Evolutionary conservation across 2,113 vertebrate species (phyloP).

Genomic region (Mandrillus leucophaeus): DNA sequence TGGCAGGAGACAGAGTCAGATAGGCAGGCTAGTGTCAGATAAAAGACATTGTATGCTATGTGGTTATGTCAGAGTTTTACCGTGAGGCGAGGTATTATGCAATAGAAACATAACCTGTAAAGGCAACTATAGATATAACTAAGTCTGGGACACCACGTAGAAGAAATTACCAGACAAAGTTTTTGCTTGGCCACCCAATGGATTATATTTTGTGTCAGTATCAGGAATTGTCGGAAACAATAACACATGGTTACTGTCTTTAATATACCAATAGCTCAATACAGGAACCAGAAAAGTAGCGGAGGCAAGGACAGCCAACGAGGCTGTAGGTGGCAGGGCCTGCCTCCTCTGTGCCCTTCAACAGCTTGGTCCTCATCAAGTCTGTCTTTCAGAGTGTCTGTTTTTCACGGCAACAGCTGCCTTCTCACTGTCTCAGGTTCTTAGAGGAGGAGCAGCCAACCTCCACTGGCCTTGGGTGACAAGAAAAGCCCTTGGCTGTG

Average conservation of each 20-base stretch:
- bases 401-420: neutral
- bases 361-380: neutral
- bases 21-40: neutral
- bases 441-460: neutral
- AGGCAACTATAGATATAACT: neutral
- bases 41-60: neutral
- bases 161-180: neutral
- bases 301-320: conserved; percentile 81
- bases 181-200: neutral
- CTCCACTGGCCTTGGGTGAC: neutral
- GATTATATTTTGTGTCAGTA: neutral
- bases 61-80: neutral
- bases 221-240: neutral
- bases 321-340: neutral
- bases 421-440: neutral
- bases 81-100: neutral
- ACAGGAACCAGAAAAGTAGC: conserved; percentile 30
- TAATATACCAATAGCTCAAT: neutral
- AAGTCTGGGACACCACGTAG: neutral
- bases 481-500: neutral
- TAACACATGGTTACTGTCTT: neutral
- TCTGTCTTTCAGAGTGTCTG: conserved; percentile 44
- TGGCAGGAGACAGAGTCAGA: neutral
- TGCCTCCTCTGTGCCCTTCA: neutral
- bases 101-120: neutral